These are phyloP conservation scores for Mugil cephalus DNA, from an alignment of 2,113 vertebrate species.

Conservation along the genomic window DNA sequence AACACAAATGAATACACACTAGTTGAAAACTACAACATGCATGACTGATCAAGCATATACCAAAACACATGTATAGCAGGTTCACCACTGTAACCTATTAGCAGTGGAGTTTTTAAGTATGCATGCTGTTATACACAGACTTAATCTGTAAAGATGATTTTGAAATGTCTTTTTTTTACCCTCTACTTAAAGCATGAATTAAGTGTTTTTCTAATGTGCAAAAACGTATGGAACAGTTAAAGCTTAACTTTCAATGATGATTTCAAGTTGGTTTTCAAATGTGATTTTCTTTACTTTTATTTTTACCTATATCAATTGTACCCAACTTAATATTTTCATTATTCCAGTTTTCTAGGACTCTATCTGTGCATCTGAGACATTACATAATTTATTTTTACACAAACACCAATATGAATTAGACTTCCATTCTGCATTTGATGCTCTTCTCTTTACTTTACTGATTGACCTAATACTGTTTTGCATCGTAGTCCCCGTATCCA, in stretches of 20 bases:
- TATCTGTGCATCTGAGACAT: background rate
- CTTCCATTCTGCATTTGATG: conserved; percentile 18
- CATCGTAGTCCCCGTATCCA: conserved; percentile 18
- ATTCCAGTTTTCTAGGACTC: background rate
- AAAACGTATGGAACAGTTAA: background rate
- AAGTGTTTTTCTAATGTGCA: background rate
- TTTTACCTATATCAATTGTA: too few species aligned
- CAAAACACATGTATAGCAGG: conserved; percentile 53
- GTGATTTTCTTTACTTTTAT: too few species aligned
- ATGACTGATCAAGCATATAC: conserved; percentile 75
- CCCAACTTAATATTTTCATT: background rate
- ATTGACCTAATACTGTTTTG: conserved; percentile 43
- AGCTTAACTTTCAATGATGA: background rate
- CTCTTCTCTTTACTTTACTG: conserved; percentile 50
- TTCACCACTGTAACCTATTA: conserved; percentile 46
- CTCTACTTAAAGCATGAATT: background rate
- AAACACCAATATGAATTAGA: background rate
- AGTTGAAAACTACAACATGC: conserved; percentile 73
- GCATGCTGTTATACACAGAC: conserved; percentile 13
- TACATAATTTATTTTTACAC: conserved; percentile 7
- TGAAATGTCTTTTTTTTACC: too few species aligned
- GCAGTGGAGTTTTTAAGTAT: conserved; percentile 35
- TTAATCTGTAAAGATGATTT: background rate
- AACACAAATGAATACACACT: conserved; percentile 72
- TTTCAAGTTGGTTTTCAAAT: too few species aligned